Evolutionary conservation across 2,797 vertebrate genomes (phyloP).

Genomic region (Tachyglossus aculeatus): DNA sequence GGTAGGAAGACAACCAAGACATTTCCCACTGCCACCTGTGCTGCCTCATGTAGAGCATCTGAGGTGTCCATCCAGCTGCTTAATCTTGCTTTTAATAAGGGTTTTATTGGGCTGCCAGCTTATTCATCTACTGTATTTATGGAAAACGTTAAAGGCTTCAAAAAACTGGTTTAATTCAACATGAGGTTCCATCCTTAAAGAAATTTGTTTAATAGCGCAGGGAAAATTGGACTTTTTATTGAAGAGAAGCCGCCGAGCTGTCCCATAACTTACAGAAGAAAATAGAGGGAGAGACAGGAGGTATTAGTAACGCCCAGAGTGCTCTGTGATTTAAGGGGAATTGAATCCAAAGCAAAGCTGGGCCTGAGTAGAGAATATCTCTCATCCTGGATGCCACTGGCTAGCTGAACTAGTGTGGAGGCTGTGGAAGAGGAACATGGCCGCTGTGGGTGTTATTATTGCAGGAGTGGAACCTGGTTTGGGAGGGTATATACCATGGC

Average conservation of each 20-base stretch:
- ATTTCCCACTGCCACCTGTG: background rate
- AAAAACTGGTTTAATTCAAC: constrained; percentile 29
- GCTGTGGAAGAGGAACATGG: background rate
- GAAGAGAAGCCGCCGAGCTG: background rate
- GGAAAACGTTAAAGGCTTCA: constrained; percentile 33
- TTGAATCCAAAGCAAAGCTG: fast-evolving
- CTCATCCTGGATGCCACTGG: fast-evolving
- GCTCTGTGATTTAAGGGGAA: fast-evolving
- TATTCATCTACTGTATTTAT: constrained; percentile 38
- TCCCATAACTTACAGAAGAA: background rate
- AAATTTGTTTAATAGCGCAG: constrained; percentile 25
- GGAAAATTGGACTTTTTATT: constrained; percentile 32
- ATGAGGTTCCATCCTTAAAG: constrained; percentile 20
- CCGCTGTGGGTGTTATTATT: no score
- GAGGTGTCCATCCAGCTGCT: background rate
- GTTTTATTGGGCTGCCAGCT: constrained; percentile 7
- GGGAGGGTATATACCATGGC: fast-evolving
- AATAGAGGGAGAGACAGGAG: background rate
- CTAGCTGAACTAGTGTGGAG: background rate
- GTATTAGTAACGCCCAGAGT: fast-evolving
- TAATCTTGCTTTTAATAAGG: background rate
- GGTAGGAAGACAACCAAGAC: no score
- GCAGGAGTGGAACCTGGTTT: background rate
- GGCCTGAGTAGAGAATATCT: background rate
- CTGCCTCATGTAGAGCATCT: fast-evolving